Percentiles rank a stretch among this genome's conserved stretches.
Evolutionary conservation across 2,113 vertebrate genomes (phyloP).

Genomic region (Sphyrna mokarran): DNA sequence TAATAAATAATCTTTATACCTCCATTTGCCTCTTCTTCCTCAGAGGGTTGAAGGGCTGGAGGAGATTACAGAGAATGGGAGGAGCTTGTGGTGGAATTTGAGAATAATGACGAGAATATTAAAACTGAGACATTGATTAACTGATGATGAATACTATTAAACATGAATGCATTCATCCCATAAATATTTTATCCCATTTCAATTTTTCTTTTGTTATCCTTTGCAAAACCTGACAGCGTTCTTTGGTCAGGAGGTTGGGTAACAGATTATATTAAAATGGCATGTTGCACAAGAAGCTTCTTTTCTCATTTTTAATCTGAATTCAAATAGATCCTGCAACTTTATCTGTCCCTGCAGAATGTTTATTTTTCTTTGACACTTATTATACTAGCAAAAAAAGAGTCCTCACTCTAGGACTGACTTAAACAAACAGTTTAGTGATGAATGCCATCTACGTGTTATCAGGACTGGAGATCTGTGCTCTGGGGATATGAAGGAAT

Average conservation of each 20-base stretch:
- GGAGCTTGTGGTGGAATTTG: neutral
- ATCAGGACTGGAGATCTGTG: slow-evolving; percentile 21
- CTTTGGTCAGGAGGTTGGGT: neutral
- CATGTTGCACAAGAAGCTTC: neutral
- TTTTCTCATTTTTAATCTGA: neutral
- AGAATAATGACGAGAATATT: neutral
- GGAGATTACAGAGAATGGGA: neutral
- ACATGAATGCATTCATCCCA: neutral
- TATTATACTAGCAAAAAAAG: slow-evolving; percentile 13
- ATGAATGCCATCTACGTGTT: neutral
- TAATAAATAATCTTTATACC: no score
- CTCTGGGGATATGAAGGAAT: slow-evolving; percentile 18
- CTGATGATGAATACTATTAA: neutral
- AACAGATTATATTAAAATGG: neutral
- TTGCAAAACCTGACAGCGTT: neutral
- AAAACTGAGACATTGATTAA: neutral
- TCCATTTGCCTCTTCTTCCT: neutral
- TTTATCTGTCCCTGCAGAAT: slow-evolving; percentile 9
- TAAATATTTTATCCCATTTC: neutral
- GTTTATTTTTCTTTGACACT: neutral
- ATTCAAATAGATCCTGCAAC: slow-evolving; percentile 11
- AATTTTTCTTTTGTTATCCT: neutral
- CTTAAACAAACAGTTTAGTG: slow-evolving; percentile 13
- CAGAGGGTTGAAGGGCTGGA: neutral
- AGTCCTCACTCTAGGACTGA: neutral